These are phyloP conservation scores for Protaetia brevitarsis DNA, from an alignment of 1,140 invertebrate genomes.

Conservation along the genomic window DNA sequence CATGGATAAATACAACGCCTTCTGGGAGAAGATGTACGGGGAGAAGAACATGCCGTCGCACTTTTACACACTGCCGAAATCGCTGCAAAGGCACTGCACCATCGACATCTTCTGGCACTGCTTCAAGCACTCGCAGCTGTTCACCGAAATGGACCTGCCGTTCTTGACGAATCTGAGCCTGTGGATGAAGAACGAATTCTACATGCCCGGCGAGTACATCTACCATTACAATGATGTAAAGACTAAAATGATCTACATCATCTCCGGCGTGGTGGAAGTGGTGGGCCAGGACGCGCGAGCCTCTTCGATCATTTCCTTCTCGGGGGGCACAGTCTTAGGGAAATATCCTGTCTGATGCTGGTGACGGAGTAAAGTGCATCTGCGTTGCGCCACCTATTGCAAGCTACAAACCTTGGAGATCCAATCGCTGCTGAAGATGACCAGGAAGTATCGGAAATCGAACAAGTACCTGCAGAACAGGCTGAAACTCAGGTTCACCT, in stretches of 20 bases:
- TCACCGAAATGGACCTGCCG: not conserved
- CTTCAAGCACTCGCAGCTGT: not conserved
- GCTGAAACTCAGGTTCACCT: not conserved
- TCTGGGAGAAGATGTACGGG: not conserved
- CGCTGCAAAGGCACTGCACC: not conserved
- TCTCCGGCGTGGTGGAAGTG: constrained; percentile 33
- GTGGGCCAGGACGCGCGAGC: constrained; percentile 48
- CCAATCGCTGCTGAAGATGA: constrained; percentile 47
- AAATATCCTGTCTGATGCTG: constrained; percentile 36
- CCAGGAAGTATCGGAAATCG: constrained; percentile 42
- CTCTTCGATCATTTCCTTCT: constrained; percentile 52
- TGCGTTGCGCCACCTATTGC: constrained; percentile 48
- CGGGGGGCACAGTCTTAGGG: constrained; percentile 51
- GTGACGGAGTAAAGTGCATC: not conserved
- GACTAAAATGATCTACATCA: not conserved
- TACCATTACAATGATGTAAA: not conserved
- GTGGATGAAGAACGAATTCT: constrained; percentile 9
- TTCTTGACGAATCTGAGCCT: not conserved
- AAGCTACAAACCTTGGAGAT: constrained; percentile 50
- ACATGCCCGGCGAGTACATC: constrained; percentile 2
- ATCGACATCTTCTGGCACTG: constrained; percentile 12
- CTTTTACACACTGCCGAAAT: not conserved
- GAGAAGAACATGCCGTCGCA: not conserved
- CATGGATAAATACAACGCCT: not conserved
- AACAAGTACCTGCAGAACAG: not conserved